Evolutionary conservation across 1,140 invertebrate species (phyloP), one percentile per base, ranked within the genome.

Genomic region (Saccostrea glomerata): DNA sequence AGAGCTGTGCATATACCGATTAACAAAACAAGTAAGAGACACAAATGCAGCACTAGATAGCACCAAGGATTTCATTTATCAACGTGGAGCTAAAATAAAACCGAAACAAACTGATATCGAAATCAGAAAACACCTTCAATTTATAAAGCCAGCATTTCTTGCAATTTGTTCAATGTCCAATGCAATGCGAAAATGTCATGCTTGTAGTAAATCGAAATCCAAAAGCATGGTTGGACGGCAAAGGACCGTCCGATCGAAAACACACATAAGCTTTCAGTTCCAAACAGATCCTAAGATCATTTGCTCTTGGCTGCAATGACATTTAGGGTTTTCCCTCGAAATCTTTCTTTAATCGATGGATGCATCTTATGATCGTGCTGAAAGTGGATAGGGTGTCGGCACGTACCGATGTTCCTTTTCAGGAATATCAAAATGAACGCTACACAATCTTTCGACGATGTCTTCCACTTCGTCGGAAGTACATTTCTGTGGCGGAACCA

Each of bases 401-500:
- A 77, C 70, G 25, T 77, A 77, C 13, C 70, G 70, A 12, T 23
- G 23, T 30, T 77, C 70, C 15, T 36, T 77, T 15, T 30, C 13
- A 11, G 70, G 70, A 12, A 25, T 36, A 63, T 85, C 84, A 30
- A 85, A 85, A 58, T 85, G 84, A 60, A 85, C 84, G 20, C n/a
- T 63, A 36, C 84, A 89, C 12, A 89, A 55, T 77, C 89, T 82
- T 30, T 89, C 86, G 2, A 89, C 89, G 30, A 89, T 87, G n/a
- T 89, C 89, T 20, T 89, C 86, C 20, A 89, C 89, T 73, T 89
- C 86, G 15, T 89, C 89, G 25, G 89, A 83, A 13, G 89, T 85
- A 70, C 86, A 89, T 25, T 89, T 89, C 30, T 87, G 86, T 0
- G 86, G 83, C 4, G 82, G 83, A 12, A 73, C 70, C 89, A 89